phyloP scores from a whole-genome alignment of 2,888 invertebrate genomes.

The Poecilus cupreus region DNA sequence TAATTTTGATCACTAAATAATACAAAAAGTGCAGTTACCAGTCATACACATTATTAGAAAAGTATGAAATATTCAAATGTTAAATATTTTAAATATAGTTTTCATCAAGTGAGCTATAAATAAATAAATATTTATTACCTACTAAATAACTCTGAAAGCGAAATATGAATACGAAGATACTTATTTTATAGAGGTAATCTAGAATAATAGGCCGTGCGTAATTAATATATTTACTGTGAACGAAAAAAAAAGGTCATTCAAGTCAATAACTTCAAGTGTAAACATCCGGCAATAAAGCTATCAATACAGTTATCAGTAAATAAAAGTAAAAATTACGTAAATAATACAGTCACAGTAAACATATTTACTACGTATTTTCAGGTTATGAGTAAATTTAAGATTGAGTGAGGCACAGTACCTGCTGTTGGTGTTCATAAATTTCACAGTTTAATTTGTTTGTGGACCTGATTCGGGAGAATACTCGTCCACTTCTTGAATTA shows the following conservation, averaged over 20 bases:
- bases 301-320: background rate
- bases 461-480: slow-evolving; percentile 72
- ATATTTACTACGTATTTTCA: slow-evolving; percentile 29
- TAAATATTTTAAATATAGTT: slow-evolving; percentile 14
- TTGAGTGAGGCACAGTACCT: slow-evolving; percentile 58
- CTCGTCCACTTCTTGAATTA: slow-evolving; percentile 83
- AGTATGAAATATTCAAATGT: background rate
- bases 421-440: slow-evolving; percentile 46
- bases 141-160: background rate
- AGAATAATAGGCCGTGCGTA: slow-evolving; percentile 43
- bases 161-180: slow-evolving; percentile 33
- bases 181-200: slow-evolving; percentile 42
- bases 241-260: background rate
- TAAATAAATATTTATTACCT: slow-evolving; percentile 12
- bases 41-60: background rate
- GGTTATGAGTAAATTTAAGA: slow-evolving; percentile 32
- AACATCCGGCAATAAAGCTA: background rate
- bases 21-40: background rate
- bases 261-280: background rate
- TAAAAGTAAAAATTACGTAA: background rate
- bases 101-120: background rate
- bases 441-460: slow-evolving; percentile 42
- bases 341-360: slow-evolving; percentile 44
- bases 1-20: slow-evolving; percentile 15
- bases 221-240: slow-evolving; percentile 47